These are phyloP conservation scores for Bungarus multicinctus DNA, from an alignment of 2,113 vertebrate species.

Conservation along the genomic window DNA sequence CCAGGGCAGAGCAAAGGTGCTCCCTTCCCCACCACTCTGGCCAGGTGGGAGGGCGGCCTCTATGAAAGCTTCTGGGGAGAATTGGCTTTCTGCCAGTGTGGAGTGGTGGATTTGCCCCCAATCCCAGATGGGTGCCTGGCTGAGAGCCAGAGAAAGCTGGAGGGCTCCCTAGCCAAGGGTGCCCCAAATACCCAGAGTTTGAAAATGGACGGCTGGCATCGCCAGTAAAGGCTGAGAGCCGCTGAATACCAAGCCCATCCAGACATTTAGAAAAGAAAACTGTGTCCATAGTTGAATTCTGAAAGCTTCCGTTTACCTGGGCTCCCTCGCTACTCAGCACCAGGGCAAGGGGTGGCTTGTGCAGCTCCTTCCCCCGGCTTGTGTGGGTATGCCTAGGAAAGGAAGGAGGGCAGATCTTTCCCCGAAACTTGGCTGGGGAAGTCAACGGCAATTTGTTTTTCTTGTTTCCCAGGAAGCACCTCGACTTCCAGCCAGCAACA, in stretches of 20 bases:
- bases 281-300: not conserved
- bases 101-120: not conserved
- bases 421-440: not conserved
- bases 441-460: not conserved
- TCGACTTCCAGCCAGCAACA: constrained; percentile 61
- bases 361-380: not conserved
- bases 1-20: not conserved
- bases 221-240: not conserved
- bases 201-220: not conserved
- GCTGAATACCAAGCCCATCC: not conserved
- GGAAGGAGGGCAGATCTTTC: not conserved
- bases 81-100: not conserved
- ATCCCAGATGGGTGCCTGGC: not conserved
- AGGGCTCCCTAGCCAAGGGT: not conserved
- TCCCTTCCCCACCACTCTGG: not conserved
- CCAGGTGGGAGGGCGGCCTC: not conserved
- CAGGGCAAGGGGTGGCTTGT: not conserved
- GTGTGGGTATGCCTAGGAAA: not conserved
- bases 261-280: not conserved
- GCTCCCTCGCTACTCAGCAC: not conserved
- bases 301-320: not conserved
- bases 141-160: not conserved
- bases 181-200: not conserved
- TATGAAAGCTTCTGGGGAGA: not conserved
- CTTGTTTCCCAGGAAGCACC: constrained; percentile 33